These are phyloP conservation scores for Cotesia congregata DNA, from an alignment of 2,888 invertebrate species.

Conservation along the genomic window DNA sequence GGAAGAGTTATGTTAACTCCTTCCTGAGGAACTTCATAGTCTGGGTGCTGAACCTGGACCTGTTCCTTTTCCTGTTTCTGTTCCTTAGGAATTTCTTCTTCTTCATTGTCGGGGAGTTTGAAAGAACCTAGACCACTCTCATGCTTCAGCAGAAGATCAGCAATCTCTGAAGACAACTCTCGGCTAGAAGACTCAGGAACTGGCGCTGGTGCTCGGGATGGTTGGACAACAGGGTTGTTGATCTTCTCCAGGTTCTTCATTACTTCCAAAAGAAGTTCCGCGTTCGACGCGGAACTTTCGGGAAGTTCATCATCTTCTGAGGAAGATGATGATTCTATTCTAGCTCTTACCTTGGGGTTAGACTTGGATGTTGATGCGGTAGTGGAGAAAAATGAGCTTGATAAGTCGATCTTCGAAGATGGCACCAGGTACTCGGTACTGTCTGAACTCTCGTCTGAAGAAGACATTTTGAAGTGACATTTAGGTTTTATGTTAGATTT, in stretches of 20 bases:
- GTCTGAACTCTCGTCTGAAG: slow-evolving; percentile 63
- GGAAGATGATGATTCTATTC: not conserved
- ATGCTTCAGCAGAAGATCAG: slow-evolving; percentile 60
- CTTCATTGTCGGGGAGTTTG: slow-evolving; percentile 42
- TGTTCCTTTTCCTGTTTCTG: not conserved
- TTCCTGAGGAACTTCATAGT: slow-evolving; percentile 74
- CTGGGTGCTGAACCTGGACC: slow-evolving; percentile 58
- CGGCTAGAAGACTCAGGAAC: slow-evolving; percentile 15
- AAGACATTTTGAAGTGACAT: slow-evolving; percentile 46
- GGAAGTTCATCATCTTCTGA: slow-evolving; percentile 77
- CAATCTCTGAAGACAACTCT: slow-evolving; percentile 56
- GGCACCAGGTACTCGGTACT: slow-evolving; percentile 74
- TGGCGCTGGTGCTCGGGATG: slow-evolving; percentile 1
- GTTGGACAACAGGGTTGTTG: slow-evolving; percentile 27
- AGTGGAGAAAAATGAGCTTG: slow-evolving; percentile 72
- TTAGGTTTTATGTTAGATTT: too few species aligned
- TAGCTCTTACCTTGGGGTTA: slow-evolving; percentile 59
- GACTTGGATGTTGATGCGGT: slow-evolving; percentile 51
- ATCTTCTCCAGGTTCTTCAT: slow-evolving; percentile 60
- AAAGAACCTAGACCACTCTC: slow-evolving; percentile 50
- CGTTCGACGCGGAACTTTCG: slow-evolving; percentile 71
- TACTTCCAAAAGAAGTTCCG: slow-evolving; percentile 60
- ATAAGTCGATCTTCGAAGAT: slow-evolving; percentile 73
- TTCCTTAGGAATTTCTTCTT: slow-evolving; percentile 55
- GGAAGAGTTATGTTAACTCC: slow-evolving; percentile 84